These are phyloP conservation scores for Oncorhynchus clarkii DNA, from an alignment of 2,113 vertebrate genomes.

Conservation along the genomic window DNA sequence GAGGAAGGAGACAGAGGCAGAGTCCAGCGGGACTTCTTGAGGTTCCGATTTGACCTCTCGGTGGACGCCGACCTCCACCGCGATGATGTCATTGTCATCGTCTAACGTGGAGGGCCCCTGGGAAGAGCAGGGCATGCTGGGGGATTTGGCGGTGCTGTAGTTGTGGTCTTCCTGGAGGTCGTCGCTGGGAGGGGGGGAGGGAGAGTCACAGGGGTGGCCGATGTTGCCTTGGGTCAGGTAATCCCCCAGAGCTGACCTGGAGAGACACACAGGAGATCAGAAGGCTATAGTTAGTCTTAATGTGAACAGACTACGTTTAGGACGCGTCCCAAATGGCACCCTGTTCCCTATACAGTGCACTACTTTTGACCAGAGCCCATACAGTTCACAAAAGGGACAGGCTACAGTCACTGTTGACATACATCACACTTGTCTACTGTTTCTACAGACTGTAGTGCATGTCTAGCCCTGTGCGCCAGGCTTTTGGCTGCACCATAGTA, in stretches of 20 bases:
- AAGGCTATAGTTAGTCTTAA: not conserved
- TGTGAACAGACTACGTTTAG: too few species aligned
- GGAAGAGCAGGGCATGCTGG: constrained; percentile 69
- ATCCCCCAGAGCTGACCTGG: constrained; percentile 75
- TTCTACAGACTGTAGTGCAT: too few species aligned
- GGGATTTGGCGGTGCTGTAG: constrained; percentile 91
- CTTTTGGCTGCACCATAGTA: too few species aligned
- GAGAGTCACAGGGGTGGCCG: constrained; percentile 83
- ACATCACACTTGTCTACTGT: too few species aligned
- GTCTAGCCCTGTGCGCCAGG: too few species aligned
- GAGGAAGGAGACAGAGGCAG: constrained; percentile 73
- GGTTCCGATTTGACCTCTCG: constrained; percentile 81
- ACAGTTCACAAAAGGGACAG: too few species aligned
- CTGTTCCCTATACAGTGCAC: too few species aligned
- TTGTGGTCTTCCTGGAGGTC: constrained; percentile 96
- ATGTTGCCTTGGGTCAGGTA: constrained; percentile 84
- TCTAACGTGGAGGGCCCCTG: constrained; percentile 43
- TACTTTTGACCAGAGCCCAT: too few species aligned
- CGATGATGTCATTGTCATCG: constrained; percentile 79
- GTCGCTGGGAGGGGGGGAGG: constrained; percentile 85
- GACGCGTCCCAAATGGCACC: too few species aligned
- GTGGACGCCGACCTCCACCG: constrained; percentile 56
- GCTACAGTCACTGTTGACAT: too few species aligned
- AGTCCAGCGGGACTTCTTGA: constrained; percentile 86
- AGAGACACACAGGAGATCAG: not conserved